These are phyloP conservation scores for Syrrhaptes paradoxus DNA, from an alignment of 2,113 vertebrate species.

Conservation along the genomic window DNA sequence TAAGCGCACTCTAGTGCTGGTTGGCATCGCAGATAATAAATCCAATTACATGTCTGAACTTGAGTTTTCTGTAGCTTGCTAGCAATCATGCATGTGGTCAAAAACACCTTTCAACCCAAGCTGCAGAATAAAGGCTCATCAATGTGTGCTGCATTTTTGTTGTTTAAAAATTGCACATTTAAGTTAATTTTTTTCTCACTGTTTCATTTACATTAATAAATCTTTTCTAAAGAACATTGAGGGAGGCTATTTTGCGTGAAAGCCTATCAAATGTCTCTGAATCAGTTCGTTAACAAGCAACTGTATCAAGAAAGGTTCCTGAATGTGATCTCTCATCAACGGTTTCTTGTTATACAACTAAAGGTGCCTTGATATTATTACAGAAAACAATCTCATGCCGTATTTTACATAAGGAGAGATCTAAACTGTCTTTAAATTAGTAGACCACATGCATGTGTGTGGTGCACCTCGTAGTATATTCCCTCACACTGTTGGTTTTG, in stretches of 20 bases:
- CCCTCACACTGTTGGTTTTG: slow-evolving; percentile 46
- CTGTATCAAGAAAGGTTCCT: slow-evolving; percentile 21
- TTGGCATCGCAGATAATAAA: slow-evolving; percentile 26
- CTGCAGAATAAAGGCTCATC: slow-evolving; percentile 57
- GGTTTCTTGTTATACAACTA: slow-evolving; percentile 20
- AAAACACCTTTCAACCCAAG: slow-evolving; percentile 53
- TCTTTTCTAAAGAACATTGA: slow-evolving; percentile 33
- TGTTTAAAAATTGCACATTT: slow-evolving; percentile 68
- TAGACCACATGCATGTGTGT: not conserved
- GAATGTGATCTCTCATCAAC: slow-evolving; percentile 1
- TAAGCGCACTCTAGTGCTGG: slow-evolving; percentile 48
- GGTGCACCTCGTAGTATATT: slow-evolving; percentile 21
- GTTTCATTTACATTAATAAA: slow-evolving; percentile 52
- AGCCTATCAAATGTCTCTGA: slow-evolving; percentile 38
- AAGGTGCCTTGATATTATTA: slow-evolving; percentile 56
- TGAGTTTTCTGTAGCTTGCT: slow-evolving; percentile 33
- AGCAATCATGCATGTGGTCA: slow-evolving; percentile 29
- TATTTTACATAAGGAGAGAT: slow-evolving; percentile 22
- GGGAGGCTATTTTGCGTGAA: slow-evolving; percentile 45
- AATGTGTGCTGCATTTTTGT: slow-evolving; percentile 36
- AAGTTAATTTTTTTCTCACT: slow-evolving; percentile 23
- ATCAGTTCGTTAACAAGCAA: slow-evolving; percentile 48
- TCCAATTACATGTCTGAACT: slow-evolving; percentile 19
- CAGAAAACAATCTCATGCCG: slow-evolving; percentile 43
- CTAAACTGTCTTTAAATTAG: slow-evolving; percentile 52